These are phyloP conservation scores for Acanthis flammea DNA, from an alignment of 2,797 vertebrate genomes.

Conservation along the genomic window DNA sequence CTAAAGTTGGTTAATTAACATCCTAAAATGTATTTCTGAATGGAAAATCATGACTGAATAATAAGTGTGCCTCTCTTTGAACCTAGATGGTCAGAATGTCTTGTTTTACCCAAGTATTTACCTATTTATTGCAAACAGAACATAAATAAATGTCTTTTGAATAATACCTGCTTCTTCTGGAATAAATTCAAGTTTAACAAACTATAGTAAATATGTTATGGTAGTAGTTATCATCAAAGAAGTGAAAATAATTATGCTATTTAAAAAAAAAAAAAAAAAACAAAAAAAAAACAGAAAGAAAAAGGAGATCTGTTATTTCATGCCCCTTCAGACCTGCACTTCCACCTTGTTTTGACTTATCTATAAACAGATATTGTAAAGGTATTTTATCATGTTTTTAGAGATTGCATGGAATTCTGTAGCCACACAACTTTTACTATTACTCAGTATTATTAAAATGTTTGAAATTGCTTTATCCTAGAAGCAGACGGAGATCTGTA, in stretches of 20 bases:
- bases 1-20: background rate
- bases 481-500: background rate
- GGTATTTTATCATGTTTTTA: background rate
- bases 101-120: background rate
- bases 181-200: background rate
- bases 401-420: background rate
- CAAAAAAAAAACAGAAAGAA: background rate
- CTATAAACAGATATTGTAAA: background rate
- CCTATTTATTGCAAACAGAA: background rate
- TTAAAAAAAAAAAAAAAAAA: background rate
- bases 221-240: background rate
- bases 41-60: background rate
- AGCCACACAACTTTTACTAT: background rate
- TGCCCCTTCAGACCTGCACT: background rate
- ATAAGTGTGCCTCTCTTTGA: background rate
- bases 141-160: background rate
- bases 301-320: background rate
- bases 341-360: background rate
- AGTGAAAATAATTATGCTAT: background rate
- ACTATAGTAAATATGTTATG: background rate
- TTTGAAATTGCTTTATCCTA: background rate
- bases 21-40: background rate
- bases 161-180: background rate
- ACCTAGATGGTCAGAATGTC: background rate
- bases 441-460: background rate